Evolutionary conservation across 2,797 vertebrate genomes (phyloP).

Genomic region (Melanotaenia nigrans): DNA sequence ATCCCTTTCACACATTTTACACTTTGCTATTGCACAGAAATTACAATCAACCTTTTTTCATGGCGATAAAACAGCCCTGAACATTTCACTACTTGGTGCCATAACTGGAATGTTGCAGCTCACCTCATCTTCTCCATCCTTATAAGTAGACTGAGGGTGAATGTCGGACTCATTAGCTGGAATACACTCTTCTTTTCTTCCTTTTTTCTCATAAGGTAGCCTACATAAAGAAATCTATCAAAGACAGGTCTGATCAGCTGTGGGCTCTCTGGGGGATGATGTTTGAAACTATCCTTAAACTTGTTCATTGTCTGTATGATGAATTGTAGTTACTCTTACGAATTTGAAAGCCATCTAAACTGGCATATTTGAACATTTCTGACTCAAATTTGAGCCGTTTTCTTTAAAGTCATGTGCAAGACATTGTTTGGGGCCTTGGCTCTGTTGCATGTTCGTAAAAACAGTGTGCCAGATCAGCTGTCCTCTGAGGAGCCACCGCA

Average conservation of each 20-base stretch:
- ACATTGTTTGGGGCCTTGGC: constrained; percentile 29
- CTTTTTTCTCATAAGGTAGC: constrained; percentile 65
- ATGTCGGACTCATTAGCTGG: constrained; percentile 43
- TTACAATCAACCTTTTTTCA: constrained; percentile 3
- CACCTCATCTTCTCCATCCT: constrained; percentile 4
- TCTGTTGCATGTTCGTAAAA: constrained; percentile 45
- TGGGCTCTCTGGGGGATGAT: constrained; percentile 53
- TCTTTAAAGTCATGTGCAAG: not conserved
- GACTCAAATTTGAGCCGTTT: not conserved
- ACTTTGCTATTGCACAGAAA: not conserved
- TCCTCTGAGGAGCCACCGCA: constrained; percentile 37
- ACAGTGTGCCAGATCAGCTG: constrained; percentile 31
- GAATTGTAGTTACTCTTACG: constrained; percentile 6
- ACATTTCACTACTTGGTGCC: not conserved
- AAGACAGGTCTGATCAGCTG: constrained; percentile 70
- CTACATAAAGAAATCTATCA: constrained; percentile 73
- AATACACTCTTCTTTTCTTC: constrained; percentile 56
- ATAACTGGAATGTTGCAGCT: constrained; percentile 2
- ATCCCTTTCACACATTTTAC: constrained; percentile 4
- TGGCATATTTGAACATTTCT: constrained; percentile 11
- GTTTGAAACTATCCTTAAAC: constrained; percentile 72
- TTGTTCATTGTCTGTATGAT: constrained; percentile 55
- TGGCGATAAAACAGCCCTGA: not conserved
- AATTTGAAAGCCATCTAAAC: constrained; percentile 5
- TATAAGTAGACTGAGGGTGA: constrained; percentile 19